Evolutionary conservation across 1,140 invertebrate species (phyloP), one percentile per base, ranked within the genome.

Genomic region (Zaprionus taronus): DNA sequence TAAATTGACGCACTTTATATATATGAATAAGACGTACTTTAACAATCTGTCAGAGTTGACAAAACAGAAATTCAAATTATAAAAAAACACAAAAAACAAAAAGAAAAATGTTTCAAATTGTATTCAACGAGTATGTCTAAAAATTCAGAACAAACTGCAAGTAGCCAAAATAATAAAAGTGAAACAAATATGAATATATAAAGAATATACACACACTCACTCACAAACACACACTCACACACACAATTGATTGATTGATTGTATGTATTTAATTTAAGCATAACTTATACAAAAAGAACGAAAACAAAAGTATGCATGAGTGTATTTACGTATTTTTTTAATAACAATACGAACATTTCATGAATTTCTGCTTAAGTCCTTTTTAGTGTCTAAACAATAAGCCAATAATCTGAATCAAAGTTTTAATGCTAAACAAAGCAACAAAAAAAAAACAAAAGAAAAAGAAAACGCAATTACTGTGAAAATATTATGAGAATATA

Each of bases 21-120:
- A 47, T n/a, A 47, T 47, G 41, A 47, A 17, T 47, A 79, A 75
- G 49, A 75, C 56, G 49, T 64, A 82, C 67, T 82, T 71, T 77
- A 73, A 77, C 70, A 83, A 81, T 81, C 82, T 86, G 83, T 87
- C 83, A 80, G 80, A 87, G 83, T 86, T 86, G 77, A 87, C 69
- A 80, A 87, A 87, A 49, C 36, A 63, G 49, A 44, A 58, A 71
- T 71, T 75, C 60, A 64, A 76, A 61, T 72, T 36, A 58, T 76
- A 73, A 75, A 58, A 82, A 80, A 55, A 34, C 17, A 75, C 24
- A 5, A 56, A 5, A 56, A 34, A 34, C 2, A 57, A 28, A 53
- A 41, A 63, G 9, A 75, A 83, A 79, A 81, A 81, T 44, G 82
- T 84, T 86, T 85, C 76, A 58, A 79, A 86, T 79, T 72, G 72